A percentile compares a stretch with the other conserved stretches of the same genome.
phyloP scores from a whole-genome alignment of 2,797 vertebrate species.

The Graptemys geographica region DNA sequence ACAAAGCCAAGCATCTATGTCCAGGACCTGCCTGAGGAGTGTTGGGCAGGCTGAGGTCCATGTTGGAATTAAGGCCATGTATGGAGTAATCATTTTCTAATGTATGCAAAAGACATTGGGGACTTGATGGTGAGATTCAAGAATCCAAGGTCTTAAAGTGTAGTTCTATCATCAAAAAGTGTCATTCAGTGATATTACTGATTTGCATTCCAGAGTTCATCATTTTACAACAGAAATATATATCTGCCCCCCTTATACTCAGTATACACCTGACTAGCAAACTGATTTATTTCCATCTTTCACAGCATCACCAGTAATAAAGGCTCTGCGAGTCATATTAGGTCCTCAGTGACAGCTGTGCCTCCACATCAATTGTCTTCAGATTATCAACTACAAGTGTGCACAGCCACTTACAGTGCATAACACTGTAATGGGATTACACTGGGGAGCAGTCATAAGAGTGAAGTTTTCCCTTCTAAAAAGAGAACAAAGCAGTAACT shows the following conservation, averaged over 20 bases:
- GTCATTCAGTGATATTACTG: neutral
- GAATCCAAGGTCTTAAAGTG: neutral
- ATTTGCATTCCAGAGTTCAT: neutral
- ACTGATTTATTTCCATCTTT: neutral
- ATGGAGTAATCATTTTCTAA: neutral
- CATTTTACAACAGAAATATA: neutral
- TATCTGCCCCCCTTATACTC: neutral
- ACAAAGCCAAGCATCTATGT: neutral
- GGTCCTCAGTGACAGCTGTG: neutral
- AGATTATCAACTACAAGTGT: neutral
- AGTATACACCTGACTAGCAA: neutral
- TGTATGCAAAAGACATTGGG: neutral
- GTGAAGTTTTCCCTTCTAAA: neutral
- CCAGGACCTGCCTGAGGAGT: neutral
- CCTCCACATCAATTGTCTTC: neutral
- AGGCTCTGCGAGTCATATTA: neutral
- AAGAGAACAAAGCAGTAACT: neutral
- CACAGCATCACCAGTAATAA: neutral
- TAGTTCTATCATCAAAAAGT: neutral
- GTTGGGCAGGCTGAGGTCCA: neutral
- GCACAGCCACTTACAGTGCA: neutral
- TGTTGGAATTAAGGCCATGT: neutral
- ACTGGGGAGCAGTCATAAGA: neutral
- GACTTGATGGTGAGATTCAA: neutral
- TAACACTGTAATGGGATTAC: neutral